Evolutionary conservation across 2,797 vertebrate genomes (phyloP).

Genomic region (Bradypodion pumilum): DNA sequence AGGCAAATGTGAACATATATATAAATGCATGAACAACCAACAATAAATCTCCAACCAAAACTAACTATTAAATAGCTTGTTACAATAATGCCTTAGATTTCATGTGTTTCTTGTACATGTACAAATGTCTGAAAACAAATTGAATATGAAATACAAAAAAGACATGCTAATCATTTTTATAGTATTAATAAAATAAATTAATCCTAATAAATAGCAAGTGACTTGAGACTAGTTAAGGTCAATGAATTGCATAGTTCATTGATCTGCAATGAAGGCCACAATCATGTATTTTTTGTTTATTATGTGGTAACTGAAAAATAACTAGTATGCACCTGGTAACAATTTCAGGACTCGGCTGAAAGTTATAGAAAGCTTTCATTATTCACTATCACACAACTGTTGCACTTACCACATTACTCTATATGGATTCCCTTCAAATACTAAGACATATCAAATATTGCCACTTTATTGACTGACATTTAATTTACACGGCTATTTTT

Average conservation of each 20-base stretch:
- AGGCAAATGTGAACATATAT: background rate
- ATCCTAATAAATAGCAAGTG: background rate
- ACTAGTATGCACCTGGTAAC: background rate
- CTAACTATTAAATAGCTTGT: background rate
- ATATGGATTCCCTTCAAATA: background rate
- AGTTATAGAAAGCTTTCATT: background rate
- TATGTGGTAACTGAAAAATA: no score
- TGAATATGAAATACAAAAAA: background rate
- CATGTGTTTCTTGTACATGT: background rate
- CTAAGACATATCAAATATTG: background rate
- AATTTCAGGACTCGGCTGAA: background rate
- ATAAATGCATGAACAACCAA: background rate
- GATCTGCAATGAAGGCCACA: background rate
- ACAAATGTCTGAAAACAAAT: conserved; percentile 5
- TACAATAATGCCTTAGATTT: background rate
- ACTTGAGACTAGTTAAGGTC: background rate
- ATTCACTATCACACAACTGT: background rate
- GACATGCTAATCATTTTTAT: background rate
- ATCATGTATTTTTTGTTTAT: background rate
- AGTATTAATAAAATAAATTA: background rate
- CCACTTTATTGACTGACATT: background rate
- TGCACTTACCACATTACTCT: background rate
- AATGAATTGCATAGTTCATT: background rate
- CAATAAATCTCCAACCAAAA: background rate
- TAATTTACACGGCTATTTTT: no score